Base-by-base conservation (phyloP, 2,113 vertebrate species). In the Sinocyclocheilus anophthalmus region DNA sequence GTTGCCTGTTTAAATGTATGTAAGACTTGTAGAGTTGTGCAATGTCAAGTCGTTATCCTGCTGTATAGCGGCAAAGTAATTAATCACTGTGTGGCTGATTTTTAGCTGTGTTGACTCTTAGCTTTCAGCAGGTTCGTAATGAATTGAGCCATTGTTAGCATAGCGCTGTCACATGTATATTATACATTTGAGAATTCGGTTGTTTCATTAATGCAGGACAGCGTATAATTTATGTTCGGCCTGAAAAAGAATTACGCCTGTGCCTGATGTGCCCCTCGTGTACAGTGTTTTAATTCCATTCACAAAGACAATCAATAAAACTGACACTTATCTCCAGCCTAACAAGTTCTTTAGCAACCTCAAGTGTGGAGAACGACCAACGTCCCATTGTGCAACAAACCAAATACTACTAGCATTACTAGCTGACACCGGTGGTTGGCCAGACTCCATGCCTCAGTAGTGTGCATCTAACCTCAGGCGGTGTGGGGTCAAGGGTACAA, bases 401-500 rank as follows among this genome's bases (percentile, higher is more conserved):
- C 7, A 50, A 42, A 81, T 53, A 37, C 24, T 22, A 12, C 18
- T n/a, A 70, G 63, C 53, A 70, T 65, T 67, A 67, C 63, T 33
- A 82, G 26, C 18, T 50, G 59, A 45, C 59, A 59, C 33, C 7
- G 7, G 12, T 67, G 59, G 59, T 67, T 67, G 59, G 16, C 30
- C 45, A 82, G 45, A 82, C 81, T 30, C 55, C 45, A 82, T 70
- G 88, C 84, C 87, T 87, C 87, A 88, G 91, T 93, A 94, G 93
- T 92, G 93, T 93, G 92, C 91, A 89, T 73, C 85, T 73, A 89
- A 77, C 86, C 88, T 84, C 76, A 90, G 45, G 69, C 87, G 14
- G 22, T 57, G 85, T 55, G 63, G 24, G 79, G 81, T 82, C 65
- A 82, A 70, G 81, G 63, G 81, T 82, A 70, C 81, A 82, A 82